Base-by-base conservation (phyloP, 2,888 invertebrate genomes). In the Kuschelorhynchus macadamiae region DNA sequence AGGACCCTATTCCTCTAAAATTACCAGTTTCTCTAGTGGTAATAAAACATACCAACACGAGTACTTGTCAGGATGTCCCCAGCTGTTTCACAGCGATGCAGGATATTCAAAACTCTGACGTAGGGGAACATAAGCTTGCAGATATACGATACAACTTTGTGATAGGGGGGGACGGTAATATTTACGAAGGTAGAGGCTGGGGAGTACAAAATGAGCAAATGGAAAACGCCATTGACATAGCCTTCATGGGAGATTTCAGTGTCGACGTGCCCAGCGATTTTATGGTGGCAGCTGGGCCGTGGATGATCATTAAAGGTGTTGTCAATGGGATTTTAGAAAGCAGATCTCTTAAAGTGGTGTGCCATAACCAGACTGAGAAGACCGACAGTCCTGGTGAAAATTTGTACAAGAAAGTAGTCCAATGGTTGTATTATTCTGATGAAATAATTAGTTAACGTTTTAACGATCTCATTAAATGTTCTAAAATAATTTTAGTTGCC, bases 161-260 rank as follows among this genome's bases (percentile, higher is more conserved):
- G 72, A 83, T 69, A 87, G 94, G 92, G 0, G 93, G 92, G 1
- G 93, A 93, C 78, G 93, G 93, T 0, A 90, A 89, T 0, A 93
- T 89, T 0, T 93, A 92, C 79, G 88, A 86, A 71, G 93, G 91
- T 0, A 88, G 93, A 2, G 75, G 74, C 2, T 76, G 75, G 75
- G 64, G 63, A 12, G 62, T 67, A 1, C 60, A 69, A 90, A 71
- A 73, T 0, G 46, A 55, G n/a, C 46, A 64, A 25, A 46, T 57
- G n/a, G 50, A 70, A 2, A 32, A 72, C 39, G 68, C 62, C 3
- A 63, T 74, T 2, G 75, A 75, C 30, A 66, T 76, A 21, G 74
- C 70, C 1, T 71, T 70, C 47, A 68, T 73, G 32, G 76, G 76
- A n/a, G 67, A 70, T 42, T 76, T 64, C 25, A 64, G 44, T 0